Base-by-base conservation (phyloP, 2,888 invertebrate genomes). In the Hypomecis punctinalis region DNA sequence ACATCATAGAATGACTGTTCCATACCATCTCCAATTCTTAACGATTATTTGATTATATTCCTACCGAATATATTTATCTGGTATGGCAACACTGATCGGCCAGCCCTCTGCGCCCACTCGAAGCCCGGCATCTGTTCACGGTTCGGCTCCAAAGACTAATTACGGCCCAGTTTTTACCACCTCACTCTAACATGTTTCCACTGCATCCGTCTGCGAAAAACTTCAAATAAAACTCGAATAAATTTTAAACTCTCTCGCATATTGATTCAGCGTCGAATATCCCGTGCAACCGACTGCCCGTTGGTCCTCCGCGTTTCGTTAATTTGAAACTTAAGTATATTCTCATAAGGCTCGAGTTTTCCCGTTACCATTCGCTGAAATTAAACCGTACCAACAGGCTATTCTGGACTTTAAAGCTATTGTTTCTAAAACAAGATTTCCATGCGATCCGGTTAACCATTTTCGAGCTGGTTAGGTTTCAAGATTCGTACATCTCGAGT, bases 131-230 rank as follows among this genome's bases (percentile, higher is more conserved):
- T 69, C 83, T 82, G 85, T 87, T 87, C 85, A 86, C 86, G 83
- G 86, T 85, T 85, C 81, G 79, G 71, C 79, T 86, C 79, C 83
- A 85, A 84, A 85, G 82, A 89, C 89, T 91, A 90, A 91, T 91
- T 91, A 90, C 86, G 77, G 74, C 82, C 75, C 80, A 84, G 84
- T 88, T 88, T 88, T 87, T 87, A 86, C 85, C 82, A 80, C 80
- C 81, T 80, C 79, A 67, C 82, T 79, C 77, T 83, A 79, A 83
- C 82, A 81, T 85, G 82, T 81, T 85, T 79, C 81, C 80, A 79
- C 75, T 82, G 80, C 80, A 80, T 76, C 78, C 78, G 76, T 75
- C 73, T 71, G 73, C 72, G 76, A 76, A 80, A 82, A 82, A 78
- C 74, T 79, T 76, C 68, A 74, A 77, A 80, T 76, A 67, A 73